These are phyloP conservation scores for Pomatorhinus ruficollis DNA, from an alignment of 2,113 vertebrate genomes.

Conservation along the genomic window DNA sequence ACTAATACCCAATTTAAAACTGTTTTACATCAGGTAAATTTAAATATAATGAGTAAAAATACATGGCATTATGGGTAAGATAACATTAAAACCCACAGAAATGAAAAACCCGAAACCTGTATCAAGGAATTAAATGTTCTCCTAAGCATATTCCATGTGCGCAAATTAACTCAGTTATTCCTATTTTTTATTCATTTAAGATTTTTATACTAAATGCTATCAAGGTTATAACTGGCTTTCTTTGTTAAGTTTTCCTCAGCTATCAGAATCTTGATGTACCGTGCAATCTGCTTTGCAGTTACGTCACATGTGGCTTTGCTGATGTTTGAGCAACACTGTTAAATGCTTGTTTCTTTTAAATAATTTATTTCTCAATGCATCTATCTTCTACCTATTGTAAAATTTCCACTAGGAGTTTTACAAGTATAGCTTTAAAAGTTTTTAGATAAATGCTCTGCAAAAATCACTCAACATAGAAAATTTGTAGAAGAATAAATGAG, in stretches of 20 bases:
- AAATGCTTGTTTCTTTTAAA: neutral
- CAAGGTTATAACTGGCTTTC: neutral
- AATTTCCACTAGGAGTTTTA: neutral
- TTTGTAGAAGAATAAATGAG: neutral
- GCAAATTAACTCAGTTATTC: neutral
- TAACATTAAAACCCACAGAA: neutral
- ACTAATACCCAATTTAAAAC: slow-evolving; percentile 16
- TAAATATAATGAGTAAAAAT: neutral
- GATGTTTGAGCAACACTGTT: neutral
- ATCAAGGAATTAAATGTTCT: neutral
- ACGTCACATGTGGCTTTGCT: neutral
- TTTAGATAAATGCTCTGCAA: neutral
- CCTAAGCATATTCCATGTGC: neutral
- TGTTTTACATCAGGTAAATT: neutral
- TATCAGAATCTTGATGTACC: neutral
- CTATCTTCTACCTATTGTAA: neutral
- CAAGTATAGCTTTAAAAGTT: neutral
- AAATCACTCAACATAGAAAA: neutral
- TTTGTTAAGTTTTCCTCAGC: neutral
- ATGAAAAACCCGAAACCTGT: neutral
- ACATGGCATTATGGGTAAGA: neutral
- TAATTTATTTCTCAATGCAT: neutral
- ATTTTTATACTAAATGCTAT: neutral
- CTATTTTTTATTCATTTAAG: neutral
- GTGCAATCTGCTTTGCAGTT: neutral